Percentiles rank a stretch among this genome's conserved stretches.
Evolutionary conservation across 1,140 invertebrate genomes (phyloP).

Genomic region (Drosophila yakuba): DNA sequence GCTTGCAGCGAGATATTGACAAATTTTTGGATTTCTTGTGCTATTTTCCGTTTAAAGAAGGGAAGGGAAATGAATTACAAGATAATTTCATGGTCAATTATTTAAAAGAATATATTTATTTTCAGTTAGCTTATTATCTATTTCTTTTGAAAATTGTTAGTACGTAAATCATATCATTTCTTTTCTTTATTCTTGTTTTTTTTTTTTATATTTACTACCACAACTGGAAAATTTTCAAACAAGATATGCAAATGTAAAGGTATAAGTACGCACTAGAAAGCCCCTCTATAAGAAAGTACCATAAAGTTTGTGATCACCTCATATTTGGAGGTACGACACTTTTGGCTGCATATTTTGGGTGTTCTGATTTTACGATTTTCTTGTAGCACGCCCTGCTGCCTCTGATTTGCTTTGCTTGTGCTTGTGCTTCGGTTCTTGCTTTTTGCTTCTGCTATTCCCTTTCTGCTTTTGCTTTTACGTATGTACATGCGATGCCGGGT

Average conservation of each 20-base stretch:
- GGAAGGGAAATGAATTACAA: too few species aligned
- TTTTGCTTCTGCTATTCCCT: constrained; percentile 9
- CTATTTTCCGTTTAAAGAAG: too few species aligned
- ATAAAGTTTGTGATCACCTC: background rate
- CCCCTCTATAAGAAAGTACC: background rate
- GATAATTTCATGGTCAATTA: too few species aligned
- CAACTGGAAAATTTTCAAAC: background rate
- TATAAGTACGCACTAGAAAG: background rate
- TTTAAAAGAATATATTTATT: too few species aligned
- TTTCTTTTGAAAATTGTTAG: too few species aligned
- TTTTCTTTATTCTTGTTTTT: too few species aligned
- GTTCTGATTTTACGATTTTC: constrained; percentile 52
- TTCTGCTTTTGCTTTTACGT: constrained; percentile 15
- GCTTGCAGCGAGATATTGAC: background rate
- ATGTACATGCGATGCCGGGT: constrained; percentile 37
- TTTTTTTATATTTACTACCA: too few species aligned
- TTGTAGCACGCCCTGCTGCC: constrained; percentile 75
- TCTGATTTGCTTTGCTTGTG: constrained; percentile 50
- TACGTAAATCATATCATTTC: too few species aligned
- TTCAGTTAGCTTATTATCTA: too few species aligned
- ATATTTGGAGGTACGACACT: constrained; percentile 7
- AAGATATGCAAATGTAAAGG: background rate
- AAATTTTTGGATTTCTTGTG: background rate
- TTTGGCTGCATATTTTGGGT: constrained; percentile 35
- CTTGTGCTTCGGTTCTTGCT: constrained; percentile 22